Base-by-base conservation (phyloP, 2,888 invertebrate genomes). In the Anodontia alba region DNA sequence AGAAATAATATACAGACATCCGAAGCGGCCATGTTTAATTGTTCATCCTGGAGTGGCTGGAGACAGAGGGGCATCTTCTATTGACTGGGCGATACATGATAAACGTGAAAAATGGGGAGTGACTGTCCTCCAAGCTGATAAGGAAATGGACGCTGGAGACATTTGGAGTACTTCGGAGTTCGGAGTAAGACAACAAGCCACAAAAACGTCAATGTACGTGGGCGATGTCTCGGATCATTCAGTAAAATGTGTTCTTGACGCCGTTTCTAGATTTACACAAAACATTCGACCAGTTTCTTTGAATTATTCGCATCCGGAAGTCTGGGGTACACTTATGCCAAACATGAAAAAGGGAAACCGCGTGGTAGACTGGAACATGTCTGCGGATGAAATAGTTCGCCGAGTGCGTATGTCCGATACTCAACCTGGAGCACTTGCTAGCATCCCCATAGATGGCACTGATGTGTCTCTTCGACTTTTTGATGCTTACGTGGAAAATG, bases 401-500 rank as follows among this genome's bases (percentile, higher is more conserved):
- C 77, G 51, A 31, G 78, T 80, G 69, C 83, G 80, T 67, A 83
- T 83, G 83, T 80, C 83, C 23, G 83, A 83, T 26, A 83, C 83
- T 3, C 66, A 31, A 29, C 83, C 83, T 8, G 83, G 83, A 3
- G 83, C 83, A 12, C 68, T 80, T 17, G 83, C 67, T 7, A 26
- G 15, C 23, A 20, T 80, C 1, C 17, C 36, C 15, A 29, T 29
- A 17, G 33, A 31, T 20, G 71, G 54, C 2, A 8, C 15, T 17
- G 31, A 42, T 10, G 23, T 29, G 20, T 38, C 57, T 23, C 74
- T 42, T 23, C 38, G 83, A 26, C 31, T 83, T 26, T 83, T 80
- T 54, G 80, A 83, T 42, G 83, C 74, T 7, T 72, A 78, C 31
- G 49, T 62, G n/a, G 83, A 83, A 66, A 77, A 46, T 15, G 78